phyloP scores from a whole-genome alignment of 2,888 invertebrate genomes.

The Blastobasis adustella region DNA sequence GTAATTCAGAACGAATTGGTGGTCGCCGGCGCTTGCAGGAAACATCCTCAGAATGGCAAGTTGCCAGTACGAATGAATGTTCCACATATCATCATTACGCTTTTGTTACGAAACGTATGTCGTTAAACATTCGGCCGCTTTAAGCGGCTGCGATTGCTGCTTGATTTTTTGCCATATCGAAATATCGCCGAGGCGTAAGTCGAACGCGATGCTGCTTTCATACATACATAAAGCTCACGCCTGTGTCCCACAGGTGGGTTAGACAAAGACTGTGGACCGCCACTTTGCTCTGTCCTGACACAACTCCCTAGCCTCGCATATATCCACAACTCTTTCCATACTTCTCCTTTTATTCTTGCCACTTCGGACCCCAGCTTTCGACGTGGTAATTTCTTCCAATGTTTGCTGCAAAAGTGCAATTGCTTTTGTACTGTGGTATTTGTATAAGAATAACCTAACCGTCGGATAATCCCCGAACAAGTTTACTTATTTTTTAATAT shows the following conservation, averaged over 20 bases:
- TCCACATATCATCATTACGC: constrained; percentile 38
- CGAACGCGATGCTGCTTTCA: not conserved
- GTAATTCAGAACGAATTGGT: constrained; percentile 56
- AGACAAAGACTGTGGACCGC: too few relatives aligned
- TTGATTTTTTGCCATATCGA: not conserved
- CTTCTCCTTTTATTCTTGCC: too few relatives aligned
- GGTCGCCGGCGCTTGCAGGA: constrained; percentile 51
- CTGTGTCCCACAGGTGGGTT: too few relatives aligned
- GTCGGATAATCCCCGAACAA: too few relatives aligned
- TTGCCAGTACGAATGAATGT: constrained; percentile 53
- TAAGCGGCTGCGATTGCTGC: not conserved
- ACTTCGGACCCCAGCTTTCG: too few relatives aligned
- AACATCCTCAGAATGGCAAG: constrained; percentile 55
- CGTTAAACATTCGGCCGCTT: constrained; percentile 1
- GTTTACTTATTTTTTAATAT: too few relatives aligned
- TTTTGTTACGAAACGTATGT: constrained; percentile 29
- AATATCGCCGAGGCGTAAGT: too few relatives aligned
- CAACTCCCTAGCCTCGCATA: too few relatives aligned
- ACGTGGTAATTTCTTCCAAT: not conserved
- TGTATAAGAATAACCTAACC: too few relatives aligned
- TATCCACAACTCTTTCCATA: too few relatives aligned
- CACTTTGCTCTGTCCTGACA: too few relatives aligned
- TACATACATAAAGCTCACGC: not conserved
- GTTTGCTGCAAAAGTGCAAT: constrained; percentile 29
- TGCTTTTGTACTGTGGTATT: constrained; percentile 29